A percentile compares a stretch with the other conserved stretches of the same genome.
phyloP scores from a whole-genome alignment of 2,797 vertebrate genomes.

The Propithecus deckenii region DNA sequence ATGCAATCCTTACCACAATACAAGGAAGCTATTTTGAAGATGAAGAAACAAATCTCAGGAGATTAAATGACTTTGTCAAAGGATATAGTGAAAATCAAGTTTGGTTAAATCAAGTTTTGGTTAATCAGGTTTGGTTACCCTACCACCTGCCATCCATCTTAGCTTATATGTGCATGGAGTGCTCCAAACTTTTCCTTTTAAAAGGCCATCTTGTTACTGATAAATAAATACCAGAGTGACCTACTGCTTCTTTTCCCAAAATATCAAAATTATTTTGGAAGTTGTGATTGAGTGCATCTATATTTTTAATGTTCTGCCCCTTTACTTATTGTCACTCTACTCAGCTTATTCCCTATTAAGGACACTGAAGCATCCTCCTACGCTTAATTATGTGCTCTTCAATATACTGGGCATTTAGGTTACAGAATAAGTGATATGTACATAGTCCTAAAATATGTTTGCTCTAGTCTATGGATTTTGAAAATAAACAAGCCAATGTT shows the following conservation, averaged over 20 bases:
- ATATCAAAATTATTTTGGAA: neutral
- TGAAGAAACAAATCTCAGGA: neutral
- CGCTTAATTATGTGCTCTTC: neutral
- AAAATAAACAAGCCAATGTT: neutral
- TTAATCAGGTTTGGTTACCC: neutral
- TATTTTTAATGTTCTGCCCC: neutral
- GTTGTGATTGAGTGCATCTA: neutral
- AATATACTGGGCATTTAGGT: neutral
- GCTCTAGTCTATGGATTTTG: neutral
- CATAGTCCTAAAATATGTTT: neutral
- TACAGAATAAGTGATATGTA: neutral
- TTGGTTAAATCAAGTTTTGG: neutral
- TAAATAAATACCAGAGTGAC: neutral
- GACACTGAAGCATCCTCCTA: neutral
- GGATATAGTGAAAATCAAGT: neutral
- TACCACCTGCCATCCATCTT: neutral
- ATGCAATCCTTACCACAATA: neutral
- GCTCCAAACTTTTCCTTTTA: neutral
- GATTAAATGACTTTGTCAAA: neutral
- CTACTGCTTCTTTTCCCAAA: neutral
- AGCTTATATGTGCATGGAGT: neutral
- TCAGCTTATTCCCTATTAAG: neutral
- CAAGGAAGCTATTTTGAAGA: neutral
- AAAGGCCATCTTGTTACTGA: neutral
- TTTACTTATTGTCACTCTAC: neutral